Percentiles rank a stretch among this genome's conserved stretches.
Conservation (phyloP, 2,888 invertebrate species). For the Nomada ruficornis region DNA sequence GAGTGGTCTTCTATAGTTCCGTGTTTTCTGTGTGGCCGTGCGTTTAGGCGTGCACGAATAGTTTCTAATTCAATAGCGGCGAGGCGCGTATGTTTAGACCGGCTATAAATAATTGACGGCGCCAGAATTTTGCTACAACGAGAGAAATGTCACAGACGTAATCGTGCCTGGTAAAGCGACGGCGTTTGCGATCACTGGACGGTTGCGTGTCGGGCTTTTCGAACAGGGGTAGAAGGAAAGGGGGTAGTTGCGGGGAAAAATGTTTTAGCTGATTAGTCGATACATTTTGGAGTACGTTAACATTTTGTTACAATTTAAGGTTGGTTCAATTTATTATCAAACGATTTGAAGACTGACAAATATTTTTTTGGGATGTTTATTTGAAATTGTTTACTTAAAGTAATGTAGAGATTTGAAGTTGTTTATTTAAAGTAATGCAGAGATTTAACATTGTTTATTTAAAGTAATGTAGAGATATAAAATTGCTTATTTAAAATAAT, state of each 20-base stretch:
- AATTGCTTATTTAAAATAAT: too few species aligned
- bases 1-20: slow-evolving; percentile 33
- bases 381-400: too few species aligned
- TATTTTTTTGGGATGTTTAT: too few species aligned
- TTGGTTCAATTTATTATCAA: too few species aligned
- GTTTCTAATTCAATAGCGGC: slow-evolving; percentile 56
- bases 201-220: slow-evolving; percentile 3
- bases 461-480: too few species aligned
- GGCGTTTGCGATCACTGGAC: slow-evolving; percentile 19
- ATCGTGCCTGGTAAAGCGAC: slow-evolving; percentile 30
- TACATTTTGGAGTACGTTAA: background rate
- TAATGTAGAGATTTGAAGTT: too few species aligned
- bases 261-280: background rate
- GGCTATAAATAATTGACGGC: slow-evolving; percentile 64
- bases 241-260: slow-evolving; percentile 6
- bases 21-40: background rate
- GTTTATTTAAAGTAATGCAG: too few species aligned
- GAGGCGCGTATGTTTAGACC: slow-evolving; percentile 55
- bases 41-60: slow-evolving; percentile 30
- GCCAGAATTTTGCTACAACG: slow-evolving; percentile 56
- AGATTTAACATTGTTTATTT: too few species aligned
- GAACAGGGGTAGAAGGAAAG: background rate
- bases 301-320: background rate
- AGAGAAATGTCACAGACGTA: slow-evolving; percentile 60
- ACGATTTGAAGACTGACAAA: too few species aligned